Percentiles rank a stretch among this genome's conserved stretches.
Conservation (phyloP, 2,797 vertebrate genomes). For the Poecilia wingei region DNA sequence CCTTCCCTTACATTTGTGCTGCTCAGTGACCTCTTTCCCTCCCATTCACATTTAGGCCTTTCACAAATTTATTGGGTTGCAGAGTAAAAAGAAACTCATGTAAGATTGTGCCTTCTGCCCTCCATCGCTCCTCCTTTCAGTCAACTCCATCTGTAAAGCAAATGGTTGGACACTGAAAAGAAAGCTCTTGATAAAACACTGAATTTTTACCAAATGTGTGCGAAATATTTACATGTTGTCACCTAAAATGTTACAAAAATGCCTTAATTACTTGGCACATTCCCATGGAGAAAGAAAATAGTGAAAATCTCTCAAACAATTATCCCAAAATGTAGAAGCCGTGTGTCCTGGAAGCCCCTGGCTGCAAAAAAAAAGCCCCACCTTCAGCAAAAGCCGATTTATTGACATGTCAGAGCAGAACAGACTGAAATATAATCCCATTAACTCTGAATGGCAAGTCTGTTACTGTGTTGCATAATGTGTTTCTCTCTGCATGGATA, state of each 20-base stretch:
- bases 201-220: slow-evolving; percentile 31
- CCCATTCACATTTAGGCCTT: slow-evolving; percentile 76
- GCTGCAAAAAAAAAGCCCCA: slow-evolving; percentile 30
- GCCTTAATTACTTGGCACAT: neutral
- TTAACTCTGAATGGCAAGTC: slow-evolving; percentile 74
- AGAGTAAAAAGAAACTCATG: slow-evolving; percentile 77
- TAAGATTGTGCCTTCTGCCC: slow-evolving; percentile 77
- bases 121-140: slow-evolving; percentile 64
- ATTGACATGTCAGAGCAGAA: slow-evolving; percentile 50
- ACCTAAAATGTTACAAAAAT: neutral
- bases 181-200: slow-evolving; percentile 44
- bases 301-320: slow-evolving; percentile 40
- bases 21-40: slow-evolving; percentile 67
- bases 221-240: neutral
- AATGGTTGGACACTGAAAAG: slow-evolving; percentile 48
- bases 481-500: slow-evolving; percentile 64
- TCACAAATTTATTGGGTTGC: slow-evolving; percentile 79
- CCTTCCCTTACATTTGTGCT: slow-evolving; percentile 66
- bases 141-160: slow-evolving; percentile 56
- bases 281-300: neutral
- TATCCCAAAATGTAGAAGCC: slow-evolving; percentile 21
- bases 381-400: slow-evolving; percentile 50
- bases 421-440: slow-evolving; percentile 74
- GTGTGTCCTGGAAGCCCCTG: slow-evolving; percentile 33
- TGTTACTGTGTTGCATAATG: slow-evolving; percentile 70